Evolutionary conservation across 2,888 invertebrate species (phyloP).

Genomic region (Caenorhabditis doughertyi): DNA sequence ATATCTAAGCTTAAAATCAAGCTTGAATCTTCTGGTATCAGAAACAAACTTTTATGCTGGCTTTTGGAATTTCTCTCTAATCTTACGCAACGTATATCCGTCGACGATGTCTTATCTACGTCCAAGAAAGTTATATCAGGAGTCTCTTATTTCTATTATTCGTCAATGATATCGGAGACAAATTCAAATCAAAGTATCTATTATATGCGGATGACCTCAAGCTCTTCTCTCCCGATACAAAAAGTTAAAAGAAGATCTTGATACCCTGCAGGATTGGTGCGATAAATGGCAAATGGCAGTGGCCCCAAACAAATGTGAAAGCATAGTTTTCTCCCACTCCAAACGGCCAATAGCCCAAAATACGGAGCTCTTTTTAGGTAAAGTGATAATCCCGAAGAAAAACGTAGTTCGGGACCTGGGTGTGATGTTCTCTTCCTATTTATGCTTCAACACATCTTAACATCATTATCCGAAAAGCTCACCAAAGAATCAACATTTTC

Average conservation of each 20-base stretch:
- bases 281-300: conserved; percentile 4
- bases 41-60: neutral
- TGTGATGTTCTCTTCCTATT: no score
- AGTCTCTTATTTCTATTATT: conserved; percentile 3
- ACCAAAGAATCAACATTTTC: no score
- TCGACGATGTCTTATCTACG: neutral
- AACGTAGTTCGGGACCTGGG: no score
- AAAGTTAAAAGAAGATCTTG: neutral
- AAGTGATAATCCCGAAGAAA: no score
- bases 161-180: neutral
- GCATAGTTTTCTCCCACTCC: neutral
- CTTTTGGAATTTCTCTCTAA: neutral
- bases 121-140: no score
- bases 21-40: neutral
- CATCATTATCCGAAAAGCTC: no score
- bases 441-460: no score
- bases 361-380: no score
- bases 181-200: neutral
- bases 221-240: neutral
- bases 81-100: neutral
- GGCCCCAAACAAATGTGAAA: conserved; percentile 1
- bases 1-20: neutral
- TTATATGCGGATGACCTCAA: conserved; percentile 5
- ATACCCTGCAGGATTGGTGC: neutral
- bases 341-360: neutral